Evolutionary conservation across 2,797 vertebrate species (phyloP).

Genomic region (Dermochelys coriacea): DNA sequence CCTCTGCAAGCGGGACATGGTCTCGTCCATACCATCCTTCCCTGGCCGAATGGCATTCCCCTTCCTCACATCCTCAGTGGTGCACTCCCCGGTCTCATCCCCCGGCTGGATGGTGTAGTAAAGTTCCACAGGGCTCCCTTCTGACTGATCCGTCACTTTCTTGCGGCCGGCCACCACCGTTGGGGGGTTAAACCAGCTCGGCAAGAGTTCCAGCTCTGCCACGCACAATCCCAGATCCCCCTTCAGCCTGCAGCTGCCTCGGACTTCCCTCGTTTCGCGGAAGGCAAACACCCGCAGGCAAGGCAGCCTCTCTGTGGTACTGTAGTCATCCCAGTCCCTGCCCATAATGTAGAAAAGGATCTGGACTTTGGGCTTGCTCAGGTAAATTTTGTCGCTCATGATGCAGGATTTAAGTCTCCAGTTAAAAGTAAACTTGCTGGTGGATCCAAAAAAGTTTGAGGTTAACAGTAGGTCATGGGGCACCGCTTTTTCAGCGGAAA

Average conservation of each 20-base stretch:
- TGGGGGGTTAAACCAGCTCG: constrained; percentile 87
- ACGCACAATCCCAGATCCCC: constrained; percentile 89
- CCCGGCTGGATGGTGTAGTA: constrained; percentile 84
- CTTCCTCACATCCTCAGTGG: constrained; percentile 85
- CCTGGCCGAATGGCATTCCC: constrained; percentile 88
- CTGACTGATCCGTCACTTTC: constrained; percentile 73
- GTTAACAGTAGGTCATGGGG: constrained; percentile 86
- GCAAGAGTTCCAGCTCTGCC: constrained; percentile 86
- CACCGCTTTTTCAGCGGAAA: constrained; percentile 87
- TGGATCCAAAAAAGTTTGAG: constrained; percentile 81
- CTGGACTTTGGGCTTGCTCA: constrained; percentile 87
- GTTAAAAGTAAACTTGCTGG: constrained; percentile 86
- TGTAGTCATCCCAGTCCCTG: constrained; percentile 86
- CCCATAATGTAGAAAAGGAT: constrained; percentile 92
- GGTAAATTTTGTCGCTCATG: constrained; percentile 86
- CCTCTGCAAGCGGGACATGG: constrained; percentile 85
- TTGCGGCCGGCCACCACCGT: constrained; percentile 84
- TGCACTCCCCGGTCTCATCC: constrained; percentile 81
- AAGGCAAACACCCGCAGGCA: constrained; percentile 92
- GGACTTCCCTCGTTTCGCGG: constrained; percentile 91
- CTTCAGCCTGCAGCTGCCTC: constrained; percentile 85
- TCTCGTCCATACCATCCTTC: constrained; percentile 85
- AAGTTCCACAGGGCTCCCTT: constrained; percentile 90
- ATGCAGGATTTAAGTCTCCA: constrained; percentile 89
- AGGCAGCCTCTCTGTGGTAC: constrained; percentile 83